phyloP scores from a whole-genome alignment of 1,140 invertebrate species.

The Drosophila kurseongensis region DNA sequence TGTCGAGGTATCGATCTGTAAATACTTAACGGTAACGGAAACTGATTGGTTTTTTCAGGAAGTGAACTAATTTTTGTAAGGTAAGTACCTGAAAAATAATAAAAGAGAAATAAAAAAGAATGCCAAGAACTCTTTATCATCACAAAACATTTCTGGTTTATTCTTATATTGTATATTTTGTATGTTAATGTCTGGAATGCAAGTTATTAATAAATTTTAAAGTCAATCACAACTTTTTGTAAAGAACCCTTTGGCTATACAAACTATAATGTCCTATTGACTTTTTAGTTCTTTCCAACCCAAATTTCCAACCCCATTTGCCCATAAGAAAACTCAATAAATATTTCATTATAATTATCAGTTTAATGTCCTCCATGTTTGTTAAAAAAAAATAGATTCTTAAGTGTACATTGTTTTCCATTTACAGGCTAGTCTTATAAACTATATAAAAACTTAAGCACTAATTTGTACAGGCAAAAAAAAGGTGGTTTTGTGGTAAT shows the following conservation, averaged over 20 bases:
- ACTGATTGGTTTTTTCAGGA: background rate
- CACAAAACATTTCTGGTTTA: too few relatives aligned
- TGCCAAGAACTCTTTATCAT: too few relatives aligned
- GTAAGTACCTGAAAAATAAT: background rate
- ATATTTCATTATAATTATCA: slow-evolving; percentile 42
- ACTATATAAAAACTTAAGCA: slow-evolving; percentile 62
- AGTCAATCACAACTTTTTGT: too few relatives aligned
- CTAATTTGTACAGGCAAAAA: slow-evolving; percentile 69
- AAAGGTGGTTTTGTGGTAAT: slow-evolving; percentile 14
- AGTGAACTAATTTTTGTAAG: background rate
- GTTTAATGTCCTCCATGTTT: slow-evolving; percentile 80
- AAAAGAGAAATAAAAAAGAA: background rate
- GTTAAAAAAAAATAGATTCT: slow-evolving; percentile 56
- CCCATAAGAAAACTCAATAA: background rate
- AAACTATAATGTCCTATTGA: too few relatives aligned
- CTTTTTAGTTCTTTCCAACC: too few relatives aligned
- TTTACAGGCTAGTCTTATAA: slow-evolving; percentile 48
- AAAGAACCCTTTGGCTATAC: too few relatives aligned
- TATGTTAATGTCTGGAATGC: too few relatives aligned
- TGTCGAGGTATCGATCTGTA: too few relatives aligned
- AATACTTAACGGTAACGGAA: slow-evolving; percentile 41
- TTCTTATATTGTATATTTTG: too few relatives aligned
- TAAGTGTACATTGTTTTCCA: slow-evolving; percentile 79
- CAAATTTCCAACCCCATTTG: background rate
- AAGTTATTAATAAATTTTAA: too few relatives aligned